Percentiles rank a stretch among this genome's conserved stretches.
phyloP scores from a whole-genome alignment of 1,140 invertebrate genomes.

The Lepidurus packardi region DNA sequence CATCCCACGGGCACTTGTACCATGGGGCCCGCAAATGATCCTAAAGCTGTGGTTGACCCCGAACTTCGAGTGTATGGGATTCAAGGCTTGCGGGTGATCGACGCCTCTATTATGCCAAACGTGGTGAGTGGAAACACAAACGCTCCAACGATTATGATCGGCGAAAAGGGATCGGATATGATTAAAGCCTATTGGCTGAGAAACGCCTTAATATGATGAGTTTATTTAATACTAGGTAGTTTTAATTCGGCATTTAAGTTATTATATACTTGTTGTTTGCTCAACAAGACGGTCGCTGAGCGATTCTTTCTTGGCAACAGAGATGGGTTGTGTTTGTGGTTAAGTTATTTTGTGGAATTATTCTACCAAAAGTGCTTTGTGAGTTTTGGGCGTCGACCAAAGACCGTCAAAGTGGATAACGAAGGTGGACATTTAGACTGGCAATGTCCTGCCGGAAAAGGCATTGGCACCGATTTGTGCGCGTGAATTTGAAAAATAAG shows the following conservation, averaged over 20 bases:
- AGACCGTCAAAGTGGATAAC: no score
- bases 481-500: neutral
- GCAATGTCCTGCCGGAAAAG: neutral
- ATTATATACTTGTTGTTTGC: neutral
- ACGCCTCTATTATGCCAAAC: slow-evolving; percentile 78
- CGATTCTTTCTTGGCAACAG: no score
- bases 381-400: no score
- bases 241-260: neutral
- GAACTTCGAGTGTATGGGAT: slow-evolving; percentile 72
- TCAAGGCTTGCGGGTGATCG: slow-evolving; percentile 70
- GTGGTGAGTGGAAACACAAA: slow-evolving; percentile 78
- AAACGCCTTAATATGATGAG: neutral
- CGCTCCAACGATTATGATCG: slow-evolving; percentile 77
- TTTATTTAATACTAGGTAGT: neutral
- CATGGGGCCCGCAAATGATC: slow-evolving; percentile 82
- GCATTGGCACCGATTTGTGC: neutral
- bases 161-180: slow-evolving; percentile 73
- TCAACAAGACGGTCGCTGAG: neutral
- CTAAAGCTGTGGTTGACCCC: slow-evolving; percentile 78
- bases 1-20: slow-evolving; percentile 86
- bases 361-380: no score
- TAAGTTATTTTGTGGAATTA: no score
- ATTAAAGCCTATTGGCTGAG: slow-evolving; percentile 67
- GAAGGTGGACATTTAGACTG: neutral
- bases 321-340: no score